A percentile compares a stretch with the other conserved stretches of the same genome.
These are phyloP conservation scores for Actenoides hombroni DNA, from an alignment of 2,113 vertebrate genomes.

Conservation along the genomic window DNA sequence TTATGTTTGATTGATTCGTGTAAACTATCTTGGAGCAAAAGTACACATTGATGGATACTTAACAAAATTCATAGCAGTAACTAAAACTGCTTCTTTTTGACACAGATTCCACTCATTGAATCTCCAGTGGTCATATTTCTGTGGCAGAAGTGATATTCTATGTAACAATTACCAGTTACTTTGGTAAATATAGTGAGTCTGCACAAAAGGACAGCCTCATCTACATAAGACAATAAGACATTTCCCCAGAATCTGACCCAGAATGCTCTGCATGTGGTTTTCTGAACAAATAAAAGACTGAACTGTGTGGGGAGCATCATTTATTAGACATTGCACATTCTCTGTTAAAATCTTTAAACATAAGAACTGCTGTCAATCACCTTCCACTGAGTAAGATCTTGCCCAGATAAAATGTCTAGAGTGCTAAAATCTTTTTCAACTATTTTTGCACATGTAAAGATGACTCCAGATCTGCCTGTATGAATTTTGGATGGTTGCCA, in stretches of 20 bases:
- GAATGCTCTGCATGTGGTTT: neutral
- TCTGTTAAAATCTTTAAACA: neutral
- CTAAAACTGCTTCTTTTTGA: slow-evolving; percentile 20
- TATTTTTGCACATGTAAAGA: slow-evolving; percentile 28
- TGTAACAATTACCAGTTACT: slow-evolving; percentile 54
- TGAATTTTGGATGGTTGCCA: slow-evolving; percentile 48
- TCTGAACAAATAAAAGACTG: slow-evolving; percentile 19
- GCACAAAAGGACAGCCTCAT: slow-evolving; percentile 14
- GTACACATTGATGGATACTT: neutral
- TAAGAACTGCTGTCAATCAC: slow-evolving; percentile 28
- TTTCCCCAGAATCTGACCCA: slow-evolving; percentile 21
- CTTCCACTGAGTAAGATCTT: neutral
- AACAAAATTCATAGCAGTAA: slow-evolving; percentile 9
- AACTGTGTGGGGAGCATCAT: neutral
- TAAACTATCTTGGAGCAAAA: slow-evolving; percentile 13
- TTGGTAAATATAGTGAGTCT: slow-evolving; percentile 26
- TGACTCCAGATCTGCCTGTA: slow-evolving; percentile 11
- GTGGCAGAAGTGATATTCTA: neutral
- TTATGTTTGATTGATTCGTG: neutral
- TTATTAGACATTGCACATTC: slow-evolving; percentile 2
- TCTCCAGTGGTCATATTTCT: slow-evolving; percentile 1
- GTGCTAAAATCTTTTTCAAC: slow-evolving; percentile 29
- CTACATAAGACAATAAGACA: neutral
- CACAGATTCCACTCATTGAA: slow-evolving; percentile 48
- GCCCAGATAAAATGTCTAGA: neutral